Evolutionary conservation across 2,888 invertebrate genomes (phyloP).

Genomic region (Hydraecia micacea): DNA sequence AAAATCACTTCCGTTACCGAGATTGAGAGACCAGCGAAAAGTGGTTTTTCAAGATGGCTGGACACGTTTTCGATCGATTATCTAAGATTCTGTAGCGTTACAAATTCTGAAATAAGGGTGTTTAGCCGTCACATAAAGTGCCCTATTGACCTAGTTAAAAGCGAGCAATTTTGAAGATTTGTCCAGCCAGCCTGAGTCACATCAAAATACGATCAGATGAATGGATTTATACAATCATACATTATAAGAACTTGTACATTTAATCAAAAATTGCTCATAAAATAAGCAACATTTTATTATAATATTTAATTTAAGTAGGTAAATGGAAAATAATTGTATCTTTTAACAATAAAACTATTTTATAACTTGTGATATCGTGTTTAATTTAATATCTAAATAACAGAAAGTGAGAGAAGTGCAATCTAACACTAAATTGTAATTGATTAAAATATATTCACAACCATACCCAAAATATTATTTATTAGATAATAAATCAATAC

Average conservation of each 20-base stretch:
- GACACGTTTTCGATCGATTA: too few relatives aligned
- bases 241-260: constrained; percentile 24
- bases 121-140: too few relatives aligned
- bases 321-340: constrained; percentile 51
- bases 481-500: constrained; percentile 9
- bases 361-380: constrained; percentile 58
- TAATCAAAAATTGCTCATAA: constrained; percentile 31
- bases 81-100: too few relatives aligned
- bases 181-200: too few relatives aligned
- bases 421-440: constrained; percentile 43
- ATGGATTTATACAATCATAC: constrained; percentile 13
- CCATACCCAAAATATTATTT: constrained; percentile 43
- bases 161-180: too few relatives aligned
- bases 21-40: too few relatives aligned
- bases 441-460: constrained; percentile 58
- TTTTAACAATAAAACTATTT: constrained; percentile 61
- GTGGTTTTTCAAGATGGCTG: too few relatives aligned
- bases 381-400: constrained; percentile 58
- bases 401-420: constrained; percentile 58
- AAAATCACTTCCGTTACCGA: too few relatives aligned
- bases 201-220: constrained; percentile 24
- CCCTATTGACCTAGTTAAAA: too few relatives aligned
- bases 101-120: too few relatives aligned
- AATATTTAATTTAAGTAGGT: constrained; percentile 46
- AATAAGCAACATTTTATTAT: constrained; percentile 25